These are phyloP conservation scores for Aspidapion aeneum DNA, from an alignment of 2,888 invertebrate genomes.

Conservation along the genomic window DNA sequence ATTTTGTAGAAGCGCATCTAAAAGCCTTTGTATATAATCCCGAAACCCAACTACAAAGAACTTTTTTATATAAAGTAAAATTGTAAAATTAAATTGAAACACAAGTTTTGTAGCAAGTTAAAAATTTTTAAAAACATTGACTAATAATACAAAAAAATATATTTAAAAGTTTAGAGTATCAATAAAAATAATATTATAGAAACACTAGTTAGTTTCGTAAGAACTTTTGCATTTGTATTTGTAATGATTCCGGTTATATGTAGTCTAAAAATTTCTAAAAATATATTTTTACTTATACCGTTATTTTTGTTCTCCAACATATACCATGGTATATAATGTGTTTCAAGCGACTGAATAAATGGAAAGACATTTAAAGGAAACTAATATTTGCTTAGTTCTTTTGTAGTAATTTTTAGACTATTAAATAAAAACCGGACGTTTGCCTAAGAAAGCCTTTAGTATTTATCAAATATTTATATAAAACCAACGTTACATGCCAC, in stretches of 20 bases:
- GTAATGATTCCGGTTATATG: neutral
- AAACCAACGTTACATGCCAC: slow-evolving; percentile 41
- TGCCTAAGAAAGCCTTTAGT: slow-evolving; percentile 48
- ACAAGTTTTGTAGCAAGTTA: neutral
- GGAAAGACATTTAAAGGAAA: no score
- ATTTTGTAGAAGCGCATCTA: no score
- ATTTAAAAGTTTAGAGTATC: slow-evolving; percentile 1
- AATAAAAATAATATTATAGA: neutral
- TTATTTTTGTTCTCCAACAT: no score
- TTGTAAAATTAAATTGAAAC: neutral
- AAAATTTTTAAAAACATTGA: neutral
- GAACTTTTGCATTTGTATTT: neutral
- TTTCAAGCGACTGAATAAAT: no score
- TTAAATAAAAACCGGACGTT: slow-evolving; percentile 40
- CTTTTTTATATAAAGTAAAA: neutral
- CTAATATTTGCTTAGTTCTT: no score
- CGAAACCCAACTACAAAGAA: no score
- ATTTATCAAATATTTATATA: slow-evolving; percentile 34
- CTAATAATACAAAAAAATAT: neutral
- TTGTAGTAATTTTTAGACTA: slow-evolving; percentile 12
- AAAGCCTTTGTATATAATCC: no score
- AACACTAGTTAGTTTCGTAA: neutral
- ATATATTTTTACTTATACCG: no score
- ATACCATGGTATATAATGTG: no score
- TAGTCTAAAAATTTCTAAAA: neutral